A percentile compares a stretch with the other conserved stretches of the same genome.
These are phyloP conservation scores for Thalassarche chlororhynchos DNA, from an alignment of 2,113 vertebrate species.

Conservation along the genomic window DNA sequence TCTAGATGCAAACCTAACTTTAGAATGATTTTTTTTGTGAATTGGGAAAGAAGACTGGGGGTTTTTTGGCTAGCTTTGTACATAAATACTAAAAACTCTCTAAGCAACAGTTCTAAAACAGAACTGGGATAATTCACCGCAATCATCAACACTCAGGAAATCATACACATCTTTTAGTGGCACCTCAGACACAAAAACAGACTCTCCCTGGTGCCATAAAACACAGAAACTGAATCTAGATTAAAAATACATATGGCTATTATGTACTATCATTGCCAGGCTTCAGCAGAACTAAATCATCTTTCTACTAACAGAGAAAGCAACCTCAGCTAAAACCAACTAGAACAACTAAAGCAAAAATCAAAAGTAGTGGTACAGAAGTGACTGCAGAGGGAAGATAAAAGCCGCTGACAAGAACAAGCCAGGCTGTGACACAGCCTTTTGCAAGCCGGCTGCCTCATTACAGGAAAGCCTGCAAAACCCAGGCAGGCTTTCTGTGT, in stretches of 20 bases:
- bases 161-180: conserved; percentile 46
- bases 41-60: neutral
- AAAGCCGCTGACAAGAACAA: conserved; percentile 18
- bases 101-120: conserved; percentile 13
- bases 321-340: conserved; percentile 7
- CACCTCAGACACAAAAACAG: conserved; percentile 52
- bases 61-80: neutral
- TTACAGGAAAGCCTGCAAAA: conserved; percentile 26
- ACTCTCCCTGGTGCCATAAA: conserved; percentile 19
- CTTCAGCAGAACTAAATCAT: conserved; percentile 28
- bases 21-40: neutral
- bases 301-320: neutral
- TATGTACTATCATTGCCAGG: neutral
- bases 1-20: neutral
- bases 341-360: neutral
- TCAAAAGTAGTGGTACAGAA: neutral
- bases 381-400: neutral
- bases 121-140: conserved; percentile 15
- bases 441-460: neutral
- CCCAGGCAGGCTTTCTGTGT: neutral
- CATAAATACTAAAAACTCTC: conserved; percentile 27
- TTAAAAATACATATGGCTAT: conserved; percentile 27
- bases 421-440: neutral
- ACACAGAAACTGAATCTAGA: conserved; percentile 33
- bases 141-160: conserved; percentile 46